A percentile compares a stretch with the other conserved stretches of the same genome.
Conservation (phyloP, 2,113 vertebrate species). For the Emydocephalus ijimae region DNA sequence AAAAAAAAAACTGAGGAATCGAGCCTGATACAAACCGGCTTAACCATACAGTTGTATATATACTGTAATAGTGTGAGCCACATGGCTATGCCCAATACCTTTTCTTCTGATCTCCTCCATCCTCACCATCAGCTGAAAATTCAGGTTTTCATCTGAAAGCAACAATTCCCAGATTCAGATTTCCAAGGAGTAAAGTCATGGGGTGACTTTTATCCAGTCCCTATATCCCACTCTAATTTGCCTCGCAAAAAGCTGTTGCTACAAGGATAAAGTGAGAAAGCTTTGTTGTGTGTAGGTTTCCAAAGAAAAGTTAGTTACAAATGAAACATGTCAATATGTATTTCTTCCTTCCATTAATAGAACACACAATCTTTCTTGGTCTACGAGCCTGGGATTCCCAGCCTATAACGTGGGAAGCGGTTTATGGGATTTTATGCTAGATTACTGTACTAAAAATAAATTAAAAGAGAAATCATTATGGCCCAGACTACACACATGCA, state of each 20-base stretch:
- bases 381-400: neutral
- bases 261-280: neutral
- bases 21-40: neutral
- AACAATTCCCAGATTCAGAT: neutral
- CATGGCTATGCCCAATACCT: neutral
- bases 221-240: neutral
- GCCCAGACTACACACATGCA: conserved; percentile 3
- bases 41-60: neutral
- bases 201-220: neutral
- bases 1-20: neutral
- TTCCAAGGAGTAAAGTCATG: neutral
- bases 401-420: neutral
- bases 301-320: neutral
- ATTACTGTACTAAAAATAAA: rapidly evolving
- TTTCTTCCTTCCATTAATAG: neutral
- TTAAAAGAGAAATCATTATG: neutral
- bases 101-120: neutral
- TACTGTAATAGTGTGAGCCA: neutral
- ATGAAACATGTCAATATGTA: neutral
- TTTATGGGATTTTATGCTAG: neutral
- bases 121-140: neutral
- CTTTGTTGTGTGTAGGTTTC: neutral
- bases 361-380: neutral
- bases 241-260: neutral
- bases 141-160: neutral